Percentiles rank a stretch among this genome's conserved stretches.
Conservation (phyloP, 2,113 vertebrate genomes). For the Chloebia gouldiae region DNA sequence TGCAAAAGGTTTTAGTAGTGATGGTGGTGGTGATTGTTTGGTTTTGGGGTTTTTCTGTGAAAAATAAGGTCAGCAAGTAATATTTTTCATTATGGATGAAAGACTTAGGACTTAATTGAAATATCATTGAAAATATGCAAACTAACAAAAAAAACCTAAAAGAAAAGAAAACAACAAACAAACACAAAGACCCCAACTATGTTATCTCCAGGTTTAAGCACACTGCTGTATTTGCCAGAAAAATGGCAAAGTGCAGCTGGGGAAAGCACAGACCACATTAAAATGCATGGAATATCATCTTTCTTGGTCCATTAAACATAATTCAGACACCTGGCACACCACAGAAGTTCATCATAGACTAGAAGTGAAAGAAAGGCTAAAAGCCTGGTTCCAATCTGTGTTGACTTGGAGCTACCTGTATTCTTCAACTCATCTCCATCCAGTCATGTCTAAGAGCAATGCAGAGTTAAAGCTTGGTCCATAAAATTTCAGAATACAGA, state of each 20-base stretch:
- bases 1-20: fast-evolving
- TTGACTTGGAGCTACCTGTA: neutral
- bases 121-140: neutral
- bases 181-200: fast-evolving
- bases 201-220: neutral
- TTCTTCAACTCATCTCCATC: neutral
- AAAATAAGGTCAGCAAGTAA: neutral
- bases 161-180: neutral
- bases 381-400: fast-evolving
- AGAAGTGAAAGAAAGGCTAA: neutral
- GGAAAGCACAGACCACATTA: neutral
- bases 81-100: neutral
- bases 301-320: neutral
- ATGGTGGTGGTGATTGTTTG: no score
- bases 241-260: neutral
- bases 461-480: neutral
- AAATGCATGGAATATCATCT: neutral
- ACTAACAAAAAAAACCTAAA: neutral
- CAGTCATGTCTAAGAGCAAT: fast-evolving
- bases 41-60: neutral
- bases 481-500: neutral
- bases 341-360: neutral
- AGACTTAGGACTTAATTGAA: neutral
- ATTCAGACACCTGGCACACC: neutral
- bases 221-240: fast-evolving